Percentiles rank a stretch among this genome's conserved stretches.
These are phyloP conservation scores for Mizuhopecten yessoensis DNA, from an alignment of 1,140 invertebrate species.

Conservation along the genomic window DNA sequence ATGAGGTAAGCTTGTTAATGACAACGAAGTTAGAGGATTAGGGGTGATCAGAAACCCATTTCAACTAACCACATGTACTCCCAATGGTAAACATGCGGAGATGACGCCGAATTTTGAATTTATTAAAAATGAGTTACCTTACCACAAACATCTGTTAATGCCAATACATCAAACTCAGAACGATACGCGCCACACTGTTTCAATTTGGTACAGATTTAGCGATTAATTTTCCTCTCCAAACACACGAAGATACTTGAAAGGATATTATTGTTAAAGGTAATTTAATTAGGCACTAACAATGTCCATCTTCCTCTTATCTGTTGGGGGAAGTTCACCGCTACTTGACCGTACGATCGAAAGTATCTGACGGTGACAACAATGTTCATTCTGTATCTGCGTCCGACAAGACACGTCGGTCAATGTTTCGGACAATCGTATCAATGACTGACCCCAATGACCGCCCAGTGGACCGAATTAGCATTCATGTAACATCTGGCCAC, in stretches of 20 bases:
- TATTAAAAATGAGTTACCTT: background rate
- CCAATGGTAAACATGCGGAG: background rate
- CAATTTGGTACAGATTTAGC: background rate
- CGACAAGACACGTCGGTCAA: background rate
- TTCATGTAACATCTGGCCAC: background rate
- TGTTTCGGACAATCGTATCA: constrained; percentile 23
- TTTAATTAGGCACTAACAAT: background rate
- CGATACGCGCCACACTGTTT: background rate
- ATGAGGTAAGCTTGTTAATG: no score
- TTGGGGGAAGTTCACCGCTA: background rate
- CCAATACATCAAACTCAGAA: background rate
- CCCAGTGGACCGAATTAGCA: background rate
- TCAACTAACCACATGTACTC: no score
- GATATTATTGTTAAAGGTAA: constrained; percentile 5
- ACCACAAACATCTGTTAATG: background rate
- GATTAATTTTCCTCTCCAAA: background rate
- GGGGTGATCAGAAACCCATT: no score
- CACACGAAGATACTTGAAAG: background rate
- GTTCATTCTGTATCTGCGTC: background rate
- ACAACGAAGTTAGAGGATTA: no score
- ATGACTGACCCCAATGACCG: background rate
- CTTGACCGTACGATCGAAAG: constrained; percentile 11
- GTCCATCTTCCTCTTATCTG: background rate
- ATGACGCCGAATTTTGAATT: background rate
- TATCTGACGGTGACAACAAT: background rate